Evolutionary conservation across 30 jellyfish, hydroid and myxozoan species (phyloP), one percentile per base, ranked within the genome.

Genomic region (Mastigias papua): DNA sequence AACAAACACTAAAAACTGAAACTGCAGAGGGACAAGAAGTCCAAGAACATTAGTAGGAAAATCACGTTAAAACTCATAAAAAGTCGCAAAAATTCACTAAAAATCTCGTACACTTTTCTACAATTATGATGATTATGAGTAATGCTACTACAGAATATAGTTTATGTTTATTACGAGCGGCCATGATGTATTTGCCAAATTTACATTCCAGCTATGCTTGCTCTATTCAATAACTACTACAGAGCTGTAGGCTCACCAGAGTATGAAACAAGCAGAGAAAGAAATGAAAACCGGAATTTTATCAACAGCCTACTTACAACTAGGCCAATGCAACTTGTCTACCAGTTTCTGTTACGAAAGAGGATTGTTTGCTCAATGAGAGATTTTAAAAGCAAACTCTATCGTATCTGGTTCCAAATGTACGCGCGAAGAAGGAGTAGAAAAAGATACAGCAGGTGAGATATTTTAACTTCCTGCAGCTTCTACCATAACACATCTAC

Each of bases 201-300:
- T 65, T 65, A 21, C 35, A 2, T 57, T 75, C 13, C 46, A 92
- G 98, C 98, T 10, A 87, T 92, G 86, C 69, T 87, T 26, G 96
- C 97, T 20, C 80, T 94, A 33, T 73, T 94, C 46, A 97, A 94
- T 70, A 94, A 94, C 86, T 94, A 94, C 85, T 81, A 94, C 27
- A 48, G 90, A 48, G 93, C 69, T 23, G 80, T 95, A 11, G 97
- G 98, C 8, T 73, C 90, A n/a, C 74, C 92, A 34, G 98, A 94
- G 80, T 31, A 77, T 9, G 97, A 79, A 2, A 76, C 97, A 7
- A 37, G 48, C 31, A 69, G 86, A 29, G 97, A 94, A 79, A 69
- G 58, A 69, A 16, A 51, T 20, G 98, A 94, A 66, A 94, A 88
- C 81, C 75, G 97, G 94, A 68, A 70, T 34, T 94, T 94, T 90